Conservation (phyloP, 2,888 invertebrate genomes). For the Adela reaumurella region DNA sequence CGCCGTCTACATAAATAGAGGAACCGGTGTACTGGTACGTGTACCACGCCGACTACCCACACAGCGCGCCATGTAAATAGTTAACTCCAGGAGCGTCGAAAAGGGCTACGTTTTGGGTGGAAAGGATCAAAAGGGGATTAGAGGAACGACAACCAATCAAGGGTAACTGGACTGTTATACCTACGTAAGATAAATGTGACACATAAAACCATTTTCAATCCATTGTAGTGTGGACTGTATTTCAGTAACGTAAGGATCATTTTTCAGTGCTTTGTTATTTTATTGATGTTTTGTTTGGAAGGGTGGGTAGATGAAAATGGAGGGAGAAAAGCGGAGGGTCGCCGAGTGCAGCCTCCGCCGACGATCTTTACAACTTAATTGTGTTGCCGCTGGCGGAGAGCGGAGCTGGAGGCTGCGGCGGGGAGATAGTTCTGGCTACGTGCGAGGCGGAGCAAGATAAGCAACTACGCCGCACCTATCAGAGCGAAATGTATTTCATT, state of each 20-base stretch:
- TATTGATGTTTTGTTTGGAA: conserved; percentile 57
- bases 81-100: conserved; percentile 41
- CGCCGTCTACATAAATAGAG: conserved; percentile 3
- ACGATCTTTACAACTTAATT: conserved; percentile 57
- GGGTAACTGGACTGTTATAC: conserved; percentile 59
- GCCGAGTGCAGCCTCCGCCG: conserved; percentile 51
- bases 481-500: too few relatives aligned
- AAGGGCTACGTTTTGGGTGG: conserved; percentile 59
- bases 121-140: conserved; percentile 68
- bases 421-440: neutral
- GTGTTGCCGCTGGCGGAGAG: conserved; percentile 49
- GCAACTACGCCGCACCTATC: too few relatives aligned
- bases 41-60: conserved; percentile 8
- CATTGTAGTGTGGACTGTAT: conserved; percentile 20
- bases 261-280: too few relatives aligned
- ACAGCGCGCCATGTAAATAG: conserved; percentile 45
- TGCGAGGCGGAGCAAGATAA: neutral
- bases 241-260: too few relatives aligned
- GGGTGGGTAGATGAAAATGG: conserved; percentile 43
- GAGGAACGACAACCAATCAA: conserved; percentile 69
- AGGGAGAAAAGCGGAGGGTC: conserved; percentile 30
- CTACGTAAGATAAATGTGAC: conserved; percentile 55
- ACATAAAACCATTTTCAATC: conserved; percentile 41
- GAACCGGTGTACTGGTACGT: conserved; percentile 5
- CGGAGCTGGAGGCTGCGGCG: conserved; percentile 27